Evolutionary conservation across 2,113 vertebrate genomes (phyloP), one percentile per base, ranked within the genome.

Genomic region (Turdus rufiventris): DNA sequence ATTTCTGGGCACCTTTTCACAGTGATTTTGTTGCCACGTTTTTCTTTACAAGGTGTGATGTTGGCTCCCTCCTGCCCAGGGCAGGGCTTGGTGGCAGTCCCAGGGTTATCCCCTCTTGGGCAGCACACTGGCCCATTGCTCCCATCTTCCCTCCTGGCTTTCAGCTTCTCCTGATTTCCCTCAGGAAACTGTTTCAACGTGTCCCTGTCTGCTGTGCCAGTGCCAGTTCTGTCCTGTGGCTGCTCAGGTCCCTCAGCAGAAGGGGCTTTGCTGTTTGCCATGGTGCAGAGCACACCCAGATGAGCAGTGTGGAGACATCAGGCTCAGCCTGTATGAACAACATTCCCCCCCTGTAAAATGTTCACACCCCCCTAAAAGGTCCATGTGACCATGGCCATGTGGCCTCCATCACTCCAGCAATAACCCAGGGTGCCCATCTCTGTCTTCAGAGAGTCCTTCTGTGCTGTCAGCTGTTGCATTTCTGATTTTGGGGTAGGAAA

Each of bases 301-400:
- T n/a, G 53, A 36, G 34, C 60, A 21, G 61, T 42, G 79, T 82
- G 51, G 6, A 56, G 33, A 25, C 28, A 36, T 29, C 72, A 45
- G 53, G 33, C 18, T 13, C 15, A 28, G 50, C 23, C 25, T 63
- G 48, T 42, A 4, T 0, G 0, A 62, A 42, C 8, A 7, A 2
- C 15, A 6, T 20, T 2, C 13, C 11, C 31, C 12, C 4, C 11
- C 50, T 11, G 6, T 75, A 42, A 68, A 63, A 67, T 68, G 8
- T 36, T 81, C 50, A 66, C 31, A 25, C 2, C 6, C n/a, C 18
- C 7, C 12, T 10, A 5, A 60, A 68, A 67, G 25, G 26, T 29
- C 26, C 65, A 9, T 71, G 17, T 82, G 82, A 50, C 28, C 8
- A 20, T 12, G 43, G 36, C 68, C 3, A 0, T 2, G 29, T 82